Base-by-base conservation (phyloP, 2,888 invertebrate species). In the Synergus japonicus region DNA sequence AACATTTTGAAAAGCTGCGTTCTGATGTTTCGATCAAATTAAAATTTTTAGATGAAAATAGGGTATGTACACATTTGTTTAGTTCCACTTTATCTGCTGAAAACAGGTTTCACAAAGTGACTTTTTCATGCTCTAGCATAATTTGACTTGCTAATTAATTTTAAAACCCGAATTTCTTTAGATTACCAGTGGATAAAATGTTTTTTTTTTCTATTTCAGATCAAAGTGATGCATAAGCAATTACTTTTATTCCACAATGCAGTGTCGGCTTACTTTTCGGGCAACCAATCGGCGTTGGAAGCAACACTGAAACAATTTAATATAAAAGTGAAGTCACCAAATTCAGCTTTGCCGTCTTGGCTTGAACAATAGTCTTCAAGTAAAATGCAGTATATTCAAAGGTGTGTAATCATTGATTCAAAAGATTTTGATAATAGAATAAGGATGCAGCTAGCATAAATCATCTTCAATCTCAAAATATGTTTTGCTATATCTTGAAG, bases 151-250 rank as follows among this genome's bases (percentile, higher is more conserved):
- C 29, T 29, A 3, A 29, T 29, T 29, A 29, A 29, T 29, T 3
- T 29, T 29, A 29, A 29, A 29, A 29, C 29, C 29, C 29, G 29
- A 29, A 29, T 29, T 29, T 29, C 29, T 29, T 29, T 29, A 29
- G 29, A 29, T 29, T 29, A 0, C 29, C 29, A 3, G 29, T 29
- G 29, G 29, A 29, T 29, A 29, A 54, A 46, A 60, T 82, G 69
- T n/a, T 66, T 66, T 66, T 76, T 49, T 80, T 79, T 1, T 66
- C 15, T 73, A 76, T 79, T 84, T 15, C 83, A 99, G 98, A 97
- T 98, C 88, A 98, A 99, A 93, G 98, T 99, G 87, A 98, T 99
- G 98, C 98, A 98, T 93, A 99, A 99, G 92, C 99, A 99, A 92
- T 93, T 99, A 84, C 94, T 98, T 79, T 93, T 99, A 87, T 97